These are phyloP conservation scores for Biston stratarius DNA, from an alignment of 2,888 invertebrate genomes.

Conservation along the genomic window DNA sequence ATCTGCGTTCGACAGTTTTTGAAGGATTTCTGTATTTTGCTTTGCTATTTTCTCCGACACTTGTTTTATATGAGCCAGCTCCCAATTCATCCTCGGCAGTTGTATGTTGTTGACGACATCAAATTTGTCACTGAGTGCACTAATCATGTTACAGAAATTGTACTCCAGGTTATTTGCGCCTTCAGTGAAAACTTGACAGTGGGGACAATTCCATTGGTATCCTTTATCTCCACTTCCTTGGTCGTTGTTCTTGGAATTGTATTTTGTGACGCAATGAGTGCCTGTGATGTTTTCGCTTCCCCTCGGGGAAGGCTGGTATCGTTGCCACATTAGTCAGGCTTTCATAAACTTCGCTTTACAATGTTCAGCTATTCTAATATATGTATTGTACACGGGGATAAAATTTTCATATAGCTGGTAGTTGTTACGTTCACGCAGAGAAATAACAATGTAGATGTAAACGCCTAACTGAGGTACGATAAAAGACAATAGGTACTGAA, in stretches of 20 bases:
- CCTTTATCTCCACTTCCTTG: constrained; percentile 39
- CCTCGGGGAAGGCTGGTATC: constrained; percentile 60
- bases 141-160: constrained; percentile 54
- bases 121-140: constrained; percentile 65
- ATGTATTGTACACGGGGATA: neutral
- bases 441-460: neutral
- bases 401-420: neutral
- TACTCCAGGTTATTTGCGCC: constrained; percentile 47
- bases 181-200: constrained; percentile 59
- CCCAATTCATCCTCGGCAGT: constrained; percentile 68
- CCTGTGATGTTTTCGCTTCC: constrained; percentile 57
- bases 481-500: neutral
- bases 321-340: constrained; percentile 61
- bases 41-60: constrained; percentile 61
- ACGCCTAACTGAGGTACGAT: neutral
- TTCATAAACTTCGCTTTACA: neutral
- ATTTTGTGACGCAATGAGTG: constrained; percentile 58
- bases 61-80: constrained; percentile 63
- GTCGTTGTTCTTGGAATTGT: constrained; percentile 53
- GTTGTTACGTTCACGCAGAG: neutral
- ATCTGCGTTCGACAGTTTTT: constrained; percentile 59
- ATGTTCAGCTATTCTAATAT: neutral
- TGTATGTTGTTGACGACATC: constrained; percentile 75
- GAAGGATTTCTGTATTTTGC: constrained; percentile 68
- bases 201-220: constrained; percentile 67